phyloP scores from a whole-genome alignment of 2,888 invertebrate genomes.

The Nipponacmea schrenckii region DNA sequence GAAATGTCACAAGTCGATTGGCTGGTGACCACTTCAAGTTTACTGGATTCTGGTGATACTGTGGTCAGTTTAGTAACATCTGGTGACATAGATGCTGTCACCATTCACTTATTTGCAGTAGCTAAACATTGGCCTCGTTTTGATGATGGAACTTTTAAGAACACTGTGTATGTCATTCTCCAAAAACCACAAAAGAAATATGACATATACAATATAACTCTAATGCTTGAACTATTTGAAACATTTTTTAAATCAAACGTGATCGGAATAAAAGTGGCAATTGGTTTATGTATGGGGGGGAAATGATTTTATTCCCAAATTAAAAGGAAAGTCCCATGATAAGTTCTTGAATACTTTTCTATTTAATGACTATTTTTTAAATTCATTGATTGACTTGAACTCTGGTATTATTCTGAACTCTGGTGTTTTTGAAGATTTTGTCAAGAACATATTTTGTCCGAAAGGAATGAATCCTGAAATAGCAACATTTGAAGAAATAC shows the following conservation, averaged over 20 bases:
- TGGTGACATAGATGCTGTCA: constrained; percentile 12
- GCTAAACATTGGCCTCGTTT: neutral
- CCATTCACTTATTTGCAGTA: constrained; percentile 11
- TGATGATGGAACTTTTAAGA: neutral
- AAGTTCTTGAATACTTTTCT: constrained; percentile 9
- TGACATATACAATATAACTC: constrained; percentile 12
- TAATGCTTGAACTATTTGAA: neutral
- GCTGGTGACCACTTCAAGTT: neutral
- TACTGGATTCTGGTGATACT: constrained; percentile 8
- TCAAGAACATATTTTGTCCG: too few species aligned
- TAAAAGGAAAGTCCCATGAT: constrained; percentile 9
- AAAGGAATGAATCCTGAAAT: too few species aligned
- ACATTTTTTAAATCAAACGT: neutral
- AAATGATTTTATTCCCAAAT: constrained; percentile 11
- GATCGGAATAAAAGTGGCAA: neutral
- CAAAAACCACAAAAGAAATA: constrained; percentile 13
- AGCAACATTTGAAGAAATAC: too few species aligned
- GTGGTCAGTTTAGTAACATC: constrained; percentile 10
- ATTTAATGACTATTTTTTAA: too few species aligned
- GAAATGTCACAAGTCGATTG: constrained; percentile 15
- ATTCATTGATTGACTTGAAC: too few species aligned
- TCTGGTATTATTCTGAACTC: too few species aligned
- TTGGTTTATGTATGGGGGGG: constrained; percentile 7
- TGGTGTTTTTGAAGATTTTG: too few species aligned
- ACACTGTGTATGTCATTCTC: constrained; percentile 6